phyloP scores from a whole-genome alignment of 1,140 invertebrate genomes.

The Campoletis sonorensis region DNA sequence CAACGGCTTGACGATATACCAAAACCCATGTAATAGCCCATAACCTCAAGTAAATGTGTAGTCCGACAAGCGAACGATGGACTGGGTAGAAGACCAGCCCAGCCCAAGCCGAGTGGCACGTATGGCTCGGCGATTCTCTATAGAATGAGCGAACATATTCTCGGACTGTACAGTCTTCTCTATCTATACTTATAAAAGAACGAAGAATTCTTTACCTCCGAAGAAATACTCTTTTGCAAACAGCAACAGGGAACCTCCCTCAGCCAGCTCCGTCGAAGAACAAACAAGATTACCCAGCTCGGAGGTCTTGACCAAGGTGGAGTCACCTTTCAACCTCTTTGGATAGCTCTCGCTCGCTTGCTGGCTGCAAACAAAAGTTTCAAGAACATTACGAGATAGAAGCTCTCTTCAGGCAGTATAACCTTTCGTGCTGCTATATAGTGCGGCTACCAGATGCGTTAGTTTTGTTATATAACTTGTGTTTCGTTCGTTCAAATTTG shows the following conservation, averaged over 20 bases:
- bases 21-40: neutral
- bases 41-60: neutral
- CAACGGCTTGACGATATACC: neutral
- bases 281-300: slow-evolving; percentile 11
- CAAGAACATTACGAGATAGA: slow-evolving; percentile 7
- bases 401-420: neutral
- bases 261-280: neutral
- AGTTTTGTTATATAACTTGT: neutral
- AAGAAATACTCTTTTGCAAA: neutral
- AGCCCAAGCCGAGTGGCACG: neutral
- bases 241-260: neutral
- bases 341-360: neutral
- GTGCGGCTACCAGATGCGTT: neutral
- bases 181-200: neutral
- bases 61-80: neutral
- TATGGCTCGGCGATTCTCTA: neutral
- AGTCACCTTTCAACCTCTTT: neutral
- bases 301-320: neutral
- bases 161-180: neutral
- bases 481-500: neutral
- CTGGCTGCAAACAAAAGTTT: slow-evolving; percentile 13
- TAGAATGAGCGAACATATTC: neutral
- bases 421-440: slow-evolving; percentile 2
- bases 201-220: neutral
- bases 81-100: neutral